Conservation (phyloP, 1,140 invertebrate species). For the Drosophila trapezifrons region DNA sequence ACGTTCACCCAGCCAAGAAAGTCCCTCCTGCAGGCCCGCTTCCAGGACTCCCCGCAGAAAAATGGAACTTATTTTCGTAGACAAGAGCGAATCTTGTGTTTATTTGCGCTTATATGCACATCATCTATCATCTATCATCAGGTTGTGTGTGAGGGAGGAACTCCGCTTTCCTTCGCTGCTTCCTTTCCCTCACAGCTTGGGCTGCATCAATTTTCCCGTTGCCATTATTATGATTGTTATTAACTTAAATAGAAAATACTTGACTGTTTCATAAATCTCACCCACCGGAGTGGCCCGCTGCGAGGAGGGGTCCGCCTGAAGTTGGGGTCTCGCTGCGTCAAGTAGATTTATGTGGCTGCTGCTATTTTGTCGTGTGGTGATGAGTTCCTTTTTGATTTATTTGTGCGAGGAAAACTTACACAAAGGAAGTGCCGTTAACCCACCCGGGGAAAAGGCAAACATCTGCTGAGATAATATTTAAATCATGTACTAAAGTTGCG, state of each 20-base stretch:
- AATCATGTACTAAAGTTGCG: conserved; percentile 6
- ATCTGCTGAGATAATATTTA: conserved; percentile 43
- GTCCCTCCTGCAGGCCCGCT: not conserved
- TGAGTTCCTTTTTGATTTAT: conserved; percentile 70
- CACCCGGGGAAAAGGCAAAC: conserved; percentile 9
- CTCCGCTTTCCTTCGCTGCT: conserved; percentile 1
- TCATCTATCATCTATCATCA: conserved; percentile 74
- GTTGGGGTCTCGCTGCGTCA: conserved; percentile 62
- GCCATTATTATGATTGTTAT: conserved; percentile 83
- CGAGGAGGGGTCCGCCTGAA: not conserved
- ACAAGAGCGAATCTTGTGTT: conserved; percentile 70
- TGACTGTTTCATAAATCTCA: conserved; percentile 81
- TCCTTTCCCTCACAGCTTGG: conserved; percentile 12
- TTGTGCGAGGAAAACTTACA: conserved; percentile 11
- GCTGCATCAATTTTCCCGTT: conserved; percentile 78
- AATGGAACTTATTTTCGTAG: conserved; percentile 57
- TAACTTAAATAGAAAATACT: conserved; percentile 83
- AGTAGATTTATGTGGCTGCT: conserved; percentile 71
- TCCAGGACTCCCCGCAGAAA: conserved; percentile 39
- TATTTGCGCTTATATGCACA: conserved; percentile 81
- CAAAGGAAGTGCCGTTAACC: conserved; percentile 30
- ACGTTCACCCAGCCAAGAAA: conserved; percentile 34
- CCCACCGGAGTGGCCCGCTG: conserved; percentile 36
- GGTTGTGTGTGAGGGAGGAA: conserved; percentile 9
- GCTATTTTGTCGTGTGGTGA: conserved; percentile 55